phyloP scores from a whole-genome alignment of 92 coral and sea anemone species.

The Ricordea florida region DNA sequence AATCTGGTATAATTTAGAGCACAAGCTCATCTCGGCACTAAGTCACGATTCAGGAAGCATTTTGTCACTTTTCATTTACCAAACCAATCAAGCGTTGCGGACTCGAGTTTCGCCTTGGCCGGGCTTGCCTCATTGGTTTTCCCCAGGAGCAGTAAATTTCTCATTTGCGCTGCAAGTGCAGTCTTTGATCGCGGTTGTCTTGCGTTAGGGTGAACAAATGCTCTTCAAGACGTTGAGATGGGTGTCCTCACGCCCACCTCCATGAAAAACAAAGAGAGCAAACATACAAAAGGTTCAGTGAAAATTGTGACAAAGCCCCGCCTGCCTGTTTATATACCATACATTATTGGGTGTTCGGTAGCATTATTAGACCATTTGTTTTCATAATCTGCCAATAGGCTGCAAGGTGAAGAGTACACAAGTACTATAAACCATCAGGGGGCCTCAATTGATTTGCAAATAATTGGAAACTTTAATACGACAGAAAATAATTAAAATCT shows the following conservation, averaged over 20 bases:
- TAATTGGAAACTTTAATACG: conserved; percentile 98
- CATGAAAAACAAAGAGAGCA: conserved; percentile 58
- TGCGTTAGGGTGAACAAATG: background rate
- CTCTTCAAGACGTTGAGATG: background rate
- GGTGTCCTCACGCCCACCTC: conserved; percentile 77
- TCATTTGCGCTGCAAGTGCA: background rate
- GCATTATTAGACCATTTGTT: conserved; percentile 96
- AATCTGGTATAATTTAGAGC: conserved; percentile 91
- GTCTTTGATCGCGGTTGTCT: background rate
- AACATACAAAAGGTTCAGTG: conserved; percentile 86
- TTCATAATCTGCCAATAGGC: conserved; percentile 94
- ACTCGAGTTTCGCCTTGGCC: conserved; percentile 28
- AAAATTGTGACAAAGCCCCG: conserved; percentile 85
- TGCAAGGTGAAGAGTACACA: conserved; percentile 86
- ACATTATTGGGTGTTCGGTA: conserved; percentile 93
- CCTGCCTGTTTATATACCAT: conserved; percentile 93
- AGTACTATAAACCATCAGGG: conserved; percentile 92
- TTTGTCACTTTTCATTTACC: conserved; percentile 84
- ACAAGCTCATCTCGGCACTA: conserved; percentile 63
- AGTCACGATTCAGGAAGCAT: conserved; percentile 95
- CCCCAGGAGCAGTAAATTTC: background rate
- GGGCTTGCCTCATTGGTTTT: background rate
- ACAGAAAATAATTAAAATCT: conserved; percentile 97
- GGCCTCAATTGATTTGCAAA: conserved; percentile 99
- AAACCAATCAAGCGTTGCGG: conserved; percentile 65